A percentile compares a stretch with the other conserved stretches of the same genome.
phyloP scores from a whole-genome alignment of 1,140 invertebrate species.

The Drosophila tropicalis region DNA sequence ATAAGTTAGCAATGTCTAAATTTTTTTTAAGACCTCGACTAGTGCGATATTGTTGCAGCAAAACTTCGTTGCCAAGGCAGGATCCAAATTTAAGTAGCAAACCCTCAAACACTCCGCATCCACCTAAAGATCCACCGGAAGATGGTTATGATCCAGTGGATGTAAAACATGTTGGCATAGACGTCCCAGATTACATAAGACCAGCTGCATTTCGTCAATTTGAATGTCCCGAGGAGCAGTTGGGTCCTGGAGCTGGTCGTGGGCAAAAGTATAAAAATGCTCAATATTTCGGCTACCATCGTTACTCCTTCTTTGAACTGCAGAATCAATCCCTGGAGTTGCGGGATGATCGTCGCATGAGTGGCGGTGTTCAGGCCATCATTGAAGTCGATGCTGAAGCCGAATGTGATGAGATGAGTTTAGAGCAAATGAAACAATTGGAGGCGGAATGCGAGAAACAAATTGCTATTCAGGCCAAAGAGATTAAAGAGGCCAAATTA shows the following conservation, averaged over 20 bases:
- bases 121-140: slow-evolving; percentile 71
- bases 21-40: neutral
- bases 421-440: slow-evolving; percentile 31
- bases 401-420: neutral
- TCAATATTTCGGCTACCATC: slow-evolving; percentile 69
- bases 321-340: slow-evolving; percentile 33
- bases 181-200: slow-evolving; percentile 37
- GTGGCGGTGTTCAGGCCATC: slow-evolving; percentile 31
- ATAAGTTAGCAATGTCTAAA: slow-evolving; percentile 21
- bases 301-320: slow-evolving; percentile 59
- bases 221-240: slow-evolving; percentile 37
- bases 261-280: slow-evolving; percentile 60
- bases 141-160: slow-evolving; percentile 44
- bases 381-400: slow-evolving; percentile 34
- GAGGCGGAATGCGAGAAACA: slow-evolving; percentile 42
- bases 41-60: neutral
- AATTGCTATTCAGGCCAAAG: slow-evolving; percentile 29
- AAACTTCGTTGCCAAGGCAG: neutral
- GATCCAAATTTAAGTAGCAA: slow-evolving; percentile 21
- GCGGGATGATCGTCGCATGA: slow-evolving; percentile 27
- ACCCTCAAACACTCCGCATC: slow-evolving; percentile 58
- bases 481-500: neutral
- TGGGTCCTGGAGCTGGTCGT: slow-evolving; percentile 66
- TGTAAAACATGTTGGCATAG: slow-evolving; percentile 50
- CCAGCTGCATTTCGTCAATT: slow-evolving; percentile 60